Evolutionary conservation across 2,888 invertebrate genomes (phyloP).

Genomic region (Thysanoteuthis rhombus): DNA sequence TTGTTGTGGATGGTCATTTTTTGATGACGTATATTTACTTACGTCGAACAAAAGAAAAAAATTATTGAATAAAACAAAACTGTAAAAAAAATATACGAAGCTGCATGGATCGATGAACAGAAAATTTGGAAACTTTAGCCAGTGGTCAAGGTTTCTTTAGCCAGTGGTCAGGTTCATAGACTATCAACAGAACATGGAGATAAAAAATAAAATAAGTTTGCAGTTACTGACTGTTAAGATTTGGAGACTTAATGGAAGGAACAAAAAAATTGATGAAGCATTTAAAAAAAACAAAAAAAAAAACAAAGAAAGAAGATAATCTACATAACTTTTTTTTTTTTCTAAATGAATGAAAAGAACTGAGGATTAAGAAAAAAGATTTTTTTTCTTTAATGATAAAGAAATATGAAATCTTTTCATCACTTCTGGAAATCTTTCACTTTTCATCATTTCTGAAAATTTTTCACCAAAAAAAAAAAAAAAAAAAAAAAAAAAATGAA

Average conservation of each 20-base stretch:
- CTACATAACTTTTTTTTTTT: not conserved
- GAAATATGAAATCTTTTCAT: not conserved
- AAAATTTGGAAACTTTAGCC: not conserved
- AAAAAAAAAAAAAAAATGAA: not conserved
- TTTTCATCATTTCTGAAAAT: not conserved
- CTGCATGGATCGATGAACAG: not conserved
- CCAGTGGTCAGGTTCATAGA: not conserved
- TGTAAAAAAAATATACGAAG: not conserved
- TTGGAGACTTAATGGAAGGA: not conserved
- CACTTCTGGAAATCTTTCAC: not conserved
- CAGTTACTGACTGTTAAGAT: not conserved
- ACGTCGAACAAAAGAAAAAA: not conserved
- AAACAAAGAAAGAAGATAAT: not conserved
- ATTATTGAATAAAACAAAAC: not conserved
- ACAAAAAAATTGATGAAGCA: not conserved
- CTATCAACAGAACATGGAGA: not conserved
- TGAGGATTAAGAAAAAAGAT: not conserved
- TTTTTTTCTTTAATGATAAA: not conserved
- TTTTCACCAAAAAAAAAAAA: not conserved
- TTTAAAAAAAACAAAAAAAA: not conserved
- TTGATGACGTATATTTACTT: not conserved
- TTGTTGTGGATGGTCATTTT: constrained; percentile 20
- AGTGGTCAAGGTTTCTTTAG: not conserved
- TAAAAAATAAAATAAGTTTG: not conserved
- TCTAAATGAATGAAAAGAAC: not conserved